Percentiles rank a stretch among this genome's conserved stretches.
Conservation (phyloP, 2,888 invertebrate species). For the Hanleya hanleyi region DNA sequence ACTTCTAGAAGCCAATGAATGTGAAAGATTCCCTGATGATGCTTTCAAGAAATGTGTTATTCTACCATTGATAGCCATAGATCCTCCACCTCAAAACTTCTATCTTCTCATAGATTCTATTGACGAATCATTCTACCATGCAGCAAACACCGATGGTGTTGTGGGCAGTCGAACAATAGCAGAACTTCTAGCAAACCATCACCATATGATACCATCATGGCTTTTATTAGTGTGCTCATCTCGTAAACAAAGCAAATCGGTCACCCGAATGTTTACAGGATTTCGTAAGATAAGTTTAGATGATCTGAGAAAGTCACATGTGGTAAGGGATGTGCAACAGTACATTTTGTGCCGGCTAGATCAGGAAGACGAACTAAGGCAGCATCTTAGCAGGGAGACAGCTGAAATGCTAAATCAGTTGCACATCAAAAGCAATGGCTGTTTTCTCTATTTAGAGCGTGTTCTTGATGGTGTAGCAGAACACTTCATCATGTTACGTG, state of each 20-base stretch:
- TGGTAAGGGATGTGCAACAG: conserved; percentile 95
- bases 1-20: conserved; percentile 81
- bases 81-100: conserved; percentile 84
- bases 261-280: conserved; percentile 82
- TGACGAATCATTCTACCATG: conserved; percentile 79
- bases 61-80: conserved; percentile 87
- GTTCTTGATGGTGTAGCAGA: conserved; percentile 90
- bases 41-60: conserved; percentile 91
- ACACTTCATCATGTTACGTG: conserved; percentile 89
- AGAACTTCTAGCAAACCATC: conserved; percentile 89
- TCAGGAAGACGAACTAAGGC: conserved; percentile 88
- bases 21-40: conserved; percentile 91
- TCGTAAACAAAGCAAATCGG: conserved; percentile 82
- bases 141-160: conserved; percentile 29
- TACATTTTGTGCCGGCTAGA: conserved; percentile 91
- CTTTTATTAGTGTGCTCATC: conserved; percentile 91
- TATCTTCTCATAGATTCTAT: conserved; percentile 93
- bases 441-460: conserved; percentile 73
- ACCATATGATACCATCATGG: conserved; percentile 95
- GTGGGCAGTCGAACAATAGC: conserved; percentile 69
- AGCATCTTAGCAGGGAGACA: conserved; percentile 91
- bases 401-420: conserved; percentile 96
- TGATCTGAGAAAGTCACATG: conserved; percentile 85
- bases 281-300: conserved; percentile 94
- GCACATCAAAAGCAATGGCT: conserved; percentile 95